Evolutionary conservation across 2,797 vertebrate genomes (phyloP).

Genomic region (Syncerus caffer): DNA sequence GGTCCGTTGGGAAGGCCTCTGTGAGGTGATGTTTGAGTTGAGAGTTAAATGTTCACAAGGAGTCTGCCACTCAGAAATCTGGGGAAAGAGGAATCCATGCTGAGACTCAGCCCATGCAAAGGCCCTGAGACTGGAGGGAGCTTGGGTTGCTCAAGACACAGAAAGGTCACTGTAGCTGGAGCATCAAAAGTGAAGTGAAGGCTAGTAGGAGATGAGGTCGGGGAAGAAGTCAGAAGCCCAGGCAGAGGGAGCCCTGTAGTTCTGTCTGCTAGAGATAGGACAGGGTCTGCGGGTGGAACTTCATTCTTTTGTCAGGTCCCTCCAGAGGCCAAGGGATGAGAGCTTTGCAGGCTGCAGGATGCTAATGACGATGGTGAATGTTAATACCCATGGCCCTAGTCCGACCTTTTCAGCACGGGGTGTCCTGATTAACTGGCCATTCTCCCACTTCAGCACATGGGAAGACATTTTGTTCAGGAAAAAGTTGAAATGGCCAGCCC

Average conservation of each 20-base stretch:
- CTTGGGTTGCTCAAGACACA: not conserved
- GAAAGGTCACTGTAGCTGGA: not conserved
- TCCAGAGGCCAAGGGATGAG: not conserved
- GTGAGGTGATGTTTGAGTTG: not conserved
- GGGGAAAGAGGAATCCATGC: not conserved
- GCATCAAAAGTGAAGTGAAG: not conserved
- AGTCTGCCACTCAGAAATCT: not conserved
- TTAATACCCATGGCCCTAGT: not conserved
- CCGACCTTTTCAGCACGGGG: constrained; percentile 49
- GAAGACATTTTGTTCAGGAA: constrained; percentile 52
- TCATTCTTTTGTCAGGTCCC: too few relatives aligned
- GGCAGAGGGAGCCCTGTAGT: not conserved
- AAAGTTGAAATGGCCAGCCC: constrained; percentile 64
- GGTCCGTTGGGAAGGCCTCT: not conserved
- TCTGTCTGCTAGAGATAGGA: not conserved
- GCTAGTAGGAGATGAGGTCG: not conserved
- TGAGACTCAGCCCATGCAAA: not conserved
- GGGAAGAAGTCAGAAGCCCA: not conserved
- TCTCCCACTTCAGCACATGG: constrained; percentile 44
- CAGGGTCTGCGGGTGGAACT: not conserved
- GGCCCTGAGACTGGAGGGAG: not conserved
- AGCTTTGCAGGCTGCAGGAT: not conserved
- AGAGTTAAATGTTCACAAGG: not conserved
- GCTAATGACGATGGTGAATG: not conserved
- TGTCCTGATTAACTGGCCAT: constrained; percentile 62